Percentiles rank a stretch among this genome's conserved stretches.
Evolutionary conservation across 1,140 invertebrate genomes (phyloP).

Genomic region (Antheraea pernyi): DNA sequence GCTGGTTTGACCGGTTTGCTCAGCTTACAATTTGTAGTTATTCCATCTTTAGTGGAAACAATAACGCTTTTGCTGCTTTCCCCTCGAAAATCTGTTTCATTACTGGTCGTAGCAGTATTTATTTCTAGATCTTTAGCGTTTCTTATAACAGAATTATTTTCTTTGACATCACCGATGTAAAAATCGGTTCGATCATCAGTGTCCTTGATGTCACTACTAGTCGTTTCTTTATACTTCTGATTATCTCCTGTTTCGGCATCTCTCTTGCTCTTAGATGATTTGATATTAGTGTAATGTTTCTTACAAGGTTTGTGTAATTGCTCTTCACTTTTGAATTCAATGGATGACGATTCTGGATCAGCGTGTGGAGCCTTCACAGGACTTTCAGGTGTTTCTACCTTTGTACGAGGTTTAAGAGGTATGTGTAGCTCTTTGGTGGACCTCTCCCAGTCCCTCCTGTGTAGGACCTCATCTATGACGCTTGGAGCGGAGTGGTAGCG

Average conservation of each 20-base stretch:
- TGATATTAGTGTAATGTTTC: constrained; percentile 69
- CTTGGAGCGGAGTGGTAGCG: constrained; percentile 69
- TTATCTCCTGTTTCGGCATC: neutral
- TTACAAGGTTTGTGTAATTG: constrained; percentile 45
- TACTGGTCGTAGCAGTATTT: neutral
- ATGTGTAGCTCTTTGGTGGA: constrained; percentile 62
- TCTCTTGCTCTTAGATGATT: constrained; percentile 52
- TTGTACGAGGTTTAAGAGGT: constrained; percentile 41
- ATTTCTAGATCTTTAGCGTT: neutral
- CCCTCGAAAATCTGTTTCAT: neutral
- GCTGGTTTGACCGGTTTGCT: constrained; percentile 16
- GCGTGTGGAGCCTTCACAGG: constrained; percentile 24
- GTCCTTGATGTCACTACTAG: constrained; percentile 52
- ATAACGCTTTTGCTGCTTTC: neutral
- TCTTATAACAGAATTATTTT: neutral
- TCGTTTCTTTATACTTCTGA: constrained; percentile 18
- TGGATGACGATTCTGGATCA: constrained; percentile 24
- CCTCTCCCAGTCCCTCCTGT: constrained; percentile 66
- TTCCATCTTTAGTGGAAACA: neutral
- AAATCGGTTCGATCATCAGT: constrained; percentile 49
- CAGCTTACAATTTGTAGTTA: neutral
- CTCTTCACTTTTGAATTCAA: constrained; percentile 21
- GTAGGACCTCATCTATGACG: constrained; percentile 64
- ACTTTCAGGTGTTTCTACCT: constrained; percentile 18
- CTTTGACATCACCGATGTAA: constrained; percentile 47